Evolutionary conservation across 2,888 invertebrate species (phyloP).

Genomic region (Beris morrisii): DNA sequence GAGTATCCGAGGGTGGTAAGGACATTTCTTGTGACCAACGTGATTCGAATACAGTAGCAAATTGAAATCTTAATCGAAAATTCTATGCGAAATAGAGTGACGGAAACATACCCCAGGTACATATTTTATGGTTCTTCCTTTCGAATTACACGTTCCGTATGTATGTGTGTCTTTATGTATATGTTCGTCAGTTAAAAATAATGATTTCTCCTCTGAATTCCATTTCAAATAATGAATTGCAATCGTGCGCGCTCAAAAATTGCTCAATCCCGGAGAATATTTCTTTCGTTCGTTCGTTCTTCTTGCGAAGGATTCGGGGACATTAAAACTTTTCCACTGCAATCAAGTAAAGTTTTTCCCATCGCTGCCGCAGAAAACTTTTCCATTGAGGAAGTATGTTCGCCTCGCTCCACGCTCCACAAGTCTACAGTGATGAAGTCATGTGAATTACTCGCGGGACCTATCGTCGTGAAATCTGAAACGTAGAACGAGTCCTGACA

Average conservation of each 20-base stretch:
- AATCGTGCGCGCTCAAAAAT: slow-evolving; percentile 21
- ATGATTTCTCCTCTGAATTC: slow-evolving; percentile 11
- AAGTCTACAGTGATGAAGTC: slow-evolving; percentile 23
- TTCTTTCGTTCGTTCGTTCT: slow-evolving; percentile 14
- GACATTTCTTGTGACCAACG: slow-evolving; percentile 11
- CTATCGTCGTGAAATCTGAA: slow-evolving; percentile 15
- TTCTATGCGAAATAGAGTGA: no score
- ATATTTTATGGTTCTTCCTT: no score
- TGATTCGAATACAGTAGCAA: slow-evolving; percentile 8
- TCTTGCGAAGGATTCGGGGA: slow-evolving; percentile 17
- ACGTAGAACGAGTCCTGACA: neutral
- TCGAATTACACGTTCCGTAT: no score
- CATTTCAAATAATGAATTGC: slow-evolving; percentile 28
- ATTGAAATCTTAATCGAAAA: slow-evolving; percentile 18
- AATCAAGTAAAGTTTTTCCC: slow-evolving; percentile 31
- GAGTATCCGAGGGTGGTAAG: neutral
- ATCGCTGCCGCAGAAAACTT: slow-evolving; percentile 28
- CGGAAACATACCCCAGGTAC: no score
- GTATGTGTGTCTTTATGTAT: neutral
- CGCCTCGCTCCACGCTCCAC: neutral
- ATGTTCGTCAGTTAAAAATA: slow-evolving; percentile 11
- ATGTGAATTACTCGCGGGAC: slow-evolving; percentile 22
- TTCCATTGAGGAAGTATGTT: slow-evolving; percentile 16
- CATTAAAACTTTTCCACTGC: slow-evolving; percentile 32
- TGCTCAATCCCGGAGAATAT: slow-evolving; percentile 21